Percentiles rank a stretch among this genome's conserved stretches.
Conservation (phyloP, 1,140 invertebrate species). For the Latrodectus geometricus region DNA sequence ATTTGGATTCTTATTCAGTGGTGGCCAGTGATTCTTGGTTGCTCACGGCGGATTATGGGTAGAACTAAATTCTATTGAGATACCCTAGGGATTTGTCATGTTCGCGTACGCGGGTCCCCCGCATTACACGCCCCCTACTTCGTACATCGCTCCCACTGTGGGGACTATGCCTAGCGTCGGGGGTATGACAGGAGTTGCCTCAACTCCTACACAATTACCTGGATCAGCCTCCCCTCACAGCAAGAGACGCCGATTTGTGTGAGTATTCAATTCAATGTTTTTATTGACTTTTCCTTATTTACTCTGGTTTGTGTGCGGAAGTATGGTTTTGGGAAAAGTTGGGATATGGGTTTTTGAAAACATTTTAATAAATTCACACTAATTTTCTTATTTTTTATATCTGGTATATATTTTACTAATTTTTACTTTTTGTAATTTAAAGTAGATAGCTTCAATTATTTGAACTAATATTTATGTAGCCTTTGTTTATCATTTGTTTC, state of each 20-base stretch:
- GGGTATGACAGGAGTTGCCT: conserved; percentile 40
- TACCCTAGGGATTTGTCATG: conserved; percentile 20
- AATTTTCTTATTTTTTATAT: too few relatives aligned
- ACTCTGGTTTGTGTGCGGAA: too few relatives aligned
- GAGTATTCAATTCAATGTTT: conserved; percentile 18
- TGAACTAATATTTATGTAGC: too few relatives aligned
- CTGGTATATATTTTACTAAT: too few relatives aligned
- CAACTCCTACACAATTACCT: conserved; percentile 35
- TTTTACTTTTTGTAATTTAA: too few relatives aligned
- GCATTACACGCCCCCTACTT: conserved; percentile 61
- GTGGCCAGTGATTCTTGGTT: neutral
- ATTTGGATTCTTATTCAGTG: conserved; percentile 5
- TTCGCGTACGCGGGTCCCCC: conserved; percentile 62
- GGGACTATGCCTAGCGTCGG: conserved; percentile 54
- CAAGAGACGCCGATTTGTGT: conserved; percentile 61
- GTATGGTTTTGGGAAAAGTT: too few relatives aligned
- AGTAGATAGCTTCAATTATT: too few relatives aligned
- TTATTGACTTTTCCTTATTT: too few relatives aligned
- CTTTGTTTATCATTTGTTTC: too few relatives aligned
- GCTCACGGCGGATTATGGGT: neutral
- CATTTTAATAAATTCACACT: too few relatives aligned
- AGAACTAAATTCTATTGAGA: neutral
- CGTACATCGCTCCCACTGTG: conserved; percentile 57
- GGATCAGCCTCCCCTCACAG: conserved; percentile 39
- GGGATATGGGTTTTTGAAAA: too few relatives aligned